Conservation (phyloP, 2,113 vertebrate genomes). For the Romanogobio albipinnatus region DNA sequence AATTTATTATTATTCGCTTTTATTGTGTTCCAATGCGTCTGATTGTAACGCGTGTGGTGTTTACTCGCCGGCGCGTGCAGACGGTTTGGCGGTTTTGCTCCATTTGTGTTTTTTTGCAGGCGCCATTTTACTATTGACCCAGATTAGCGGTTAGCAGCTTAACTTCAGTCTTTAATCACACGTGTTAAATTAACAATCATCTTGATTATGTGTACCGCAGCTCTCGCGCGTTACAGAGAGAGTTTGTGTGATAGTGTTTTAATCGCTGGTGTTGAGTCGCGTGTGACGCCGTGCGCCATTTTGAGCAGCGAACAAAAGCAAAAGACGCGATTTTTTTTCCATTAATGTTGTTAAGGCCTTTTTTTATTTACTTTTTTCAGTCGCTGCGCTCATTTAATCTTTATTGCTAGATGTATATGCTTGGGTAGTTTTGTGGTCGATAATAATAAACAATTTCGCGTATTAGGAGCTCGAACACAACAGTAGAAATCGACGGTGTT, state of each 20-base stretch:
- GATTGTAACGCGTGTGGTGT: accelerated
- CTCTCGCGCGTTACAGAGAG: neutral
- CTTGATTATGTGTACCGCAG: neutral
- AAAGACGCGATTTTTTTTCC: accelerated
- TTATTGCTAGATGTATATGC: neutral
- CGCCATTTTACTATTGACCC: slow-evolving; percentile 26
- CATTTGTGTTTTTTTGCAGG: neutral
- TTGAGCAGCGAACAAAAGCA: slow-evolving; percentile 45
- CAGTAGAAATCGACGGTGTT: too few species aligned
- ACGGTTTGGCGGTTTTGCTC: neutral
- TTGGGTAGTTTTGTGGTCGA: neutral
- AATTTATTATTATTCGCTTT: neutral
- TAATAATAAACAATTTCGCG: neutral
- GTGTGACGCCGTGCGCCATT: slow-evolving; percentile 35
- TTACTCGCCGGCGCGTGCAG: accelerated
- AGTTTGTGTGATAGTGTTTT: neutral
- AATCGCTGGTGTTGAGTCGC: neutral
- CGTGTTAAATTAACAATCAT: accelerated
- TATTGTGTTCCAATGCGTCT: neutral
- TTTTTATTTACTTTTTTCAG: neutral
- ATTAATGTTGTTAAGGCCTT: slow-evolving; percentile 54
- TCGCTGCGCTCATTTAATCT: neutral
- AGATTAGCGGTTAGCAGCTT: neutral
- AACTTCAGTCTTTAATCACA: neutral
- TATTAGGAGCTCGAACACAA: neutral